Conservation (phyloP, 1,140 invertebrate species). For the Drosophila pallidifrons region DNA sequence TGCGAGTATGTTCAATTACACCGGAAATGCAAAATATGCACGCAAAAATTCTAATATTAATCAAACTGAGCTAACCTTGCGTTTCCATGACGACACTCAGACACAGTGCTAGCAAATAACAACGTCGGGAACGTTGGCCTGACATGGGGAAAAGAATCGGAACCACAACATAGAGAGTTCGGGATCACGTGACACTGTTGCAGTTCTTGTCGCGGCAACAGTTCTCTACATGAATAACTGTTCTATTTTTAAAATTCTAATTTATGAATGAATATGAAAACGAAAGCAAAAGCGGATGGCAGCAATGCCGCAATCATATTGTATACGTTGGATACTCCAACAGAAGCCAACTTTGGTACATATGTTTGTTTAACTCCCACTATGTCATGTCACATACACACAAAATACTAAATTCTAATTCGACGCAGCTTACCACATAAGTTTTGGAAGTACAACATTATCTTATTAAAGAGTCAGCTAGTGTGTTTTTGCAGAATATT, state of each 20-base stretch:
- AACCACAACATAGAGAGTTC: not conserved
- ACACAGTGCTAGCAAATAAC: slow-evolving; percentile 21
- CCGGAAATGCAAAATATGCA: slow-evolving; percentile 60
- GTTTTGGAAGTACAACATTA: no score
- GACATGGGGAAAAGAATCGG: slow-evolving; percentile 4
- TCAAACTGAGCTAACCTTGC: slow-evolving; percentile 66
- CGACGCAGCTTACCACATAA: no score
- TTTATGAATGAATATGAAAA: slow-evolving; percentile 8
- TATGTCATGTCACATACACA: not conserved
- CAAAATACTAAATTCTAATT: not conserved
- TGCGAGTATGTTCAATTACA: slow-evolving; percentile 30
- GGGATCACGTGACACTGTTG: slow-evolving; percentile 1
- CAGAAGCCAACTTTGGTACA: not conserved
- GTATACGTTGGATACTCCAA: not conserved
- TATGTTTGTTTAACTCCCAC: not conserved
- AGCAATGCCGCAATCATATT: not conserved
- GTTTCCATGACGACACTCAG: slow-evolving; percentile 4
- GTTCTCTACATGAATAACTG: slow-evolving; percentile 1
- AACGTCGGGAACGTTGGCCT: slow-evolving; percentile 29
- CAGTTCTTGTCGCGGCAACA: not conserved
- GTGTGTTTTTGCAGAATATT: no score
- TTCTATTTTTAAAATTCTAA: slow-evolving; percentile 1
- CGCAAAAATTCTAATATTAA: slow-evolving; percentile 64
- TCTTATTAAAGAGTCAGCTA: no score
- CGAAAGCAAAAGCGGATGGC: not conserved